Percentiles rank a stretch among this genome's conserved stretches.
Evolutionary conservation across 92 coral and sea anemone species (phyloP).

Genomic region (Zoanthus solanderi): DNA sequence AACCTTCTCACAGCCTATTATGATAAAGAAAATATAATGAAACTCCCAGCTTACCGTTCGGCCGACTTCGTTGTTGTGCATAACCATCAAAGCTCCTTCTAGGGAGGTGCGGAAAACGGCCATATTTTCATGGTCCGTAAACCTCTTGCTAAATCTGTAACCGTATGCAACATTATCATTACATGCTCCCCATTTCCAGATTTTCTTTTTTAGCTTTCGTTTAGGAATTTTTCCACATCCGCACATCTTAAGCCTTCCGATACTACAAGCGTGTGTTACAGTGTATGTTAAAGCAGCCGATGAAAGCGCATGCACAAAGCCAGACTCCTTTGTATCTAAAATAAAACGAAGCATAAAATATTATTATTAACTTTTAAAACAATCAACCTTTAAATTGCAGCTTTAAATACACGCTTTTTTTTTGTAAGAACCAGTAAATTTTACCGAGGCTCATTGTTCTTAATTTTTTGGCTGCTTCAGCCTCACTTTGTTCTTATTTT

Average conservation of each 20-base stretch:
- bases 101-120: constrained; percentile 53
- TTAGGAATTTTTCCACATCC: constrained; percentile 85
- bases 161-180: constrained; percentile 91
- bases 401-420: no score
- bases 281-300: constrained; percentile 89
- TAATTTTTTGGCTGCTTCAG: no score
- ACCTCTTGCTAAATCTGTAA: constrained; percentile 73
- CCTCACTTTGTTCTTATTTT: no score
- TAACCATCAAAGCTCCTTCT: constrained; percentile 73
- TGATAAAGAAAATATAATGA: no score
- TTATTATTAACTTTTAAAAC: no score
- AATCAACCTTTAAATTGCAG: no score
- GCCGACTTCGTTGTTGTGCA: constrained; percentile 91
- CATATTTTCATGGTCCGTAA: constrained; percentile 72
- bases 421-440: no score
- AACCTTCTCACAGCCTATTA: no score
- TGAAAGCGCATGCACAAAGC: constrained; percentile 79
- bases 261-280: constrained; percentile 95
- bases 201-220: constrained; percentile 54
- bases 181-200: constrained; percentile 90
- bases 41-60: constrained; percentile 71
- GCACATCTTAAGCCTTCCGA: constrained; percentile 70
- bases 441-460: no score
- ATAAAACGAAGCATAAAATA: no score
- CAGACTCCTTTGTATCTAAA: constrained; percentile 94